These are phyloP conservation scores for Hafferia zeledoni DNA, from an alignment of 2,797 vertebrate genomes.

Conservation along the genomic window DNA sequence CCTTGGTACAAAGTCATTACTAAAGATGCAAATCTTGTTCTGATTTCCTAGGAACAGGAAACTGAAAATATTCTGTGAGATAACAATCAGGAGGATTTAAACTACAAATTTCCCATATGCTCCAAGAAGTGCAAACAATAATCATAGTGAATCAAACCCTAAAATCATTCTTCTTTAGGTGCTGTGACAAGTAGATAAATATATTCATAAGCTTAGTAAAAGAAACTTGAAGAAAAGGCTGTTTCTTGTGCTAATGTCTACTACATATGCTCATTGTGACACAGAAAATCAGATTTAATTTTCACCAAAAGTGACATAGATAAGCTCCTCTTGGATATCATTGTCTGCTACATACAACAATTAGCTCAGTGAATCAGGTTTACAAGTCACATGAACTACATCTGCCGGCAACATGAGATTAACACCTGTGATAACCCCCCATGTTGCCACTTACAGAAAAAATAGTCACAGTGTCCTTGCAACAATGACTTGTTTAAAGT, in stretches of 20 bases:
- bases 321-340: neutral
- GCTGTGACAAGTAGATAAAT: neutral
- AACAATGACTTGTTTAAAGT: neutral
- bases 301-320: conserved; percentile 17
- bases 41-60: neutral
- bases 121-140: conserved; percentile 2
- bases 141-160: neutral
- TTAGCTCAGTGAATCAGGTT: neutral
- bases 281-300: conserved; percentile 17
- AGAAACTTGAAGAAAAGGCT: neutral
- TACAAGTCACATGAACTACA: neutral
- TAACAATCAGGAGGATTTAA: neutral
- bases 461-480: neutral
- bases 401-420: neutral
- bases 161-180: neutral
- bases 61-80: neutral
- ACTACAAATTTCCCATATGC: neutral
- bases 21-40: neutral
- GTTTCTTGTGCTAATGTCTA: neutral
- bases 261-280: neutral
- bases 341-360: neutral
- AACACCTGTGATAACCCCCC: conserved; percentile 1
- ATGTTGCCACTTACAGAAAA: neutral
- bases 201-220: conserved; percentile 29
- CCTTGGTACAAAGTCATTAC: neutral